Evolutionary conservation across 2,113 vertebrate genomes (phyloP).

Genomic region (Muscicapa adusta): DNA sequence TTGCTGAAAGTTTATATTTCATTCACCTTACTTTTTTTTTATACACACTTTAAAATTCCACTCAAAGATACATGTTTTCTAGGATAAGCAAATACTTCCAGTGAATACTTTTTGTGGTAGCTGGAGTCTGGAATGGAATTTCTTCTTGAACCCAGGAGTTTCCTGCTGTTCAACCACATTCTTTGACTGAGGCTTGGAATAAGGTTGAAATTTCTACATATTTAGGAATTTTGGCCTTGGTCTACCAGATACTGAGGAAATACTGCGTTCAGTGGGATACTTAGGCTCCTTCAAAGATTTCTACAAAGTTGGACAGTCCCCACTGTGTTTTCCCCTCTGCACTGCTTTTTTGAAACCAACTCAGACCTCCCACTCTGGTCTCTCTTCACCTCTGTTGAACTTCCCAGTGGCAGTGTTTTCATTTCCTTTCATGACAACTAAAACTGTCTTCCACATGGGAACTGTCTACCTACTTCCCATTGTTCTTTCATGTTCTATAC

Average conservation of each 20-base stretch:
- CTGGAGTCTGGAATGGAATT: not conserved
- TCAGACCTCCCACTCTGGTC: not conserved
- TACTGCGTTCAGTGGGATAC: fast-evolving
- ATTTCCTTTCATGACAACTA: not conserved
- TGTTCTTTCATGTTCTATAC: not conserved
- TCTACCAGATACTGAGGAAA: not conserved
- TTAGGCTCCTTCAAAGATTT: not conserved
- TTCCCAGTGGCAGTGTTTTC: not conserved
- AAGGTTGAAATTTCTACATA: not conserved
- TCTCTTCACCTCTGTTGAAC: not conserved
- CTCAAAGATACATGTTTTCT: not conserved
- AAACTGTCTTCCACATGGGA: not conserved
- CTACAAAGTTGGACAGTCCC: not conserved
- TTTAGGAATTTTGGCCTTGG: not conserved
- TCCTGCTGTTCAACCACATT: not conserved
- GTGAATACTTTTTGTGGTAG: not conserved
- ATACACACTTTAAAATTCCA: not conserved
- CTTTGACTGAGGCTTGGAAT: not conserved
- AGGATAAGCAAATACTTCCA: not conserved
- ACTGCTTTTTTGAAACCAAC: not conserved
- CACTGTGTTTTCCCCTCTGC: fast-evolving
- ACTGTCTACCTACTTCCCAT: not conserved
- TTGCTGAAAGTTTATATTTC: not conserved
- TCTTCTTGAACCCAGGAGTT: not conserved
- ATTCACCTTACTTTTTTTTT: not conserved